Evolutionary conservation across 2,113 vertebrate species (phyloP).

Genomic region (Limnothrissa miodon): DNA sequence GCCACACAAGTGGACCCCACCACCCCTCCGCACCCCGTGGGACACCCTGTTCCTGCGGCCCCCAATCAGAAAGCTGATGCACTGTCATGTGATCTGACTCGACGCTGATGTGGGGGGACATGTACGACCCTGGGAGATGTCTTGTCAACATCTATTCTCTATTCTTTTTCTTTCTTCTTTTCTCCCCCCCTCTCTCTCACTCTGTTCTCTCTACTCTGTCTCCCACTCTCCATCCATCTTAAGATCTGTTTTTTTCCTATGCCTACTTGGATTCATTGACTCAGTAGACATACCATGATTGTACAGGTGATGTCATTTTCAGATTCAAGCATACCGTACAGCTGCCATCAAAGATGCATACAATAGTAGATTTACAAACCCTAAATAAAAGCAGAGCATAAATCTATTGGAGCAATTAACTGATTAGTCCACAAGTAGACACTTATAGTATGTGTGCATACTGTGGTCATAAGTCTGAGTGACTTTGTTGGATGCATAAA

Average conservation of each 20-base stretch:
- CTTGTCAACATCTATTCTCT: background rate
- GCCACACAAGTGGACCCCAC: background rate
- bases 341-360: background rate
- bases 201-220: constrained; percentile 35
- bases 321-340: background rate
- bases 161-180: background rate
- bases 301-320: background rate
- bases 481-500: no score
- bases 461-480: background rate
- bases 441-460: background rate
- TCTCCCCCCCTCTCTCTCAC: background rate
- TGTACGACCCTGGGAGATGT: constrained; percentile 19
- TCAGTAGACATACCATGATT: constrained; percentile 7
- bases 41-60: background rate
- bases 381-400: background rate
- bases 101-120: constrained; percentile 26
- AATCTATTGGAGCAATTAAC: background rate
- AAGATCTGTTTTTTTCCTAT: constrained; percentile 17
- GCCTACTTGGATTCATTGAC: constrained; percentile 31
- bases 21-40: background rate
- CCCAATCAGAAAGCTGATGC: constrained; percentile 21
- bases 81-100: constrained; percentile 21
- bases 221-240: constrained; percentile 15
- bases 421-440: background rate
- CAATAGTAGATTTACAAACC: background rate